Evolutionary conservation across 2,888 invertebrate species (phyloP).

Genomic region (Himalopsyche tibetana): DNA sequence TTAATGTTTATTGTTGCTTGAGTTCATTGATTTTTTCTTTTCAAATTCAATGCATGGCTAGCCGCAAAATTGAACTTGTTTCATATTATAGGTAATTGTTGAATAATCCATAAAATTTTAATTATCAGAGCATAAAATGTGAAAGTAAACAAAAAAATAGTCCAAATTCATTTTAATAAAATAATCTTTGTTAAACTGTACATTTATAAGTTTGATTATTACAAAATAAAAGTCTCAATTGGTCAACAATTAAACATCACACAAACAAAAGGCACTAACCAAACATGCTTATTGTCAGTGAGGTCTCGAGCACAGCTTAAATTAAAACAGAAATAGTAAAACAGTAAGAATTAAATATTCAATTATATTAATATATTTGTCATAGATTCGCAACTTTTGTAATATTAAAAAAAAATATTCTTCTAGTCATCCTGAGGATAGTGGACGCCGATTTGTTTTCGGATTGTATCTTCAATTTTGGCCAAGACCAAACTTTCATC

Average conservation of each 20-base stretch:
- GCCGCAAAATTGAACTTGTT: neutral
- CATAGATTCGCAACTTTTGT: too few species aligned
- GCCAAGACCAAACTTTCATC: constrained; percentile 83
- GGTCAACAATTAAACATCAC: neutral
- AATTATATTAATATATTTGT: neutral
- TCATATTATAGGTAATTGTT: constrained; percentile 10
- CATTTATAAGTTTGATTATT: neutral
- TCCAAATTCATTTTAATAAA: neutral
- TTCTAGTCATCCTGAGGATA: constrained; percentile 75
- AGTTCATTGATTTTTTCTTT: constrained; percentile 26
- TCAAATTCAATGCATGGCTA: constrained; percentile 6
- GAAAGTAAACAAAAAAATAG: constrained; percentile 19
- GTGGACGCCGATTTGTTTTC: constrained; percentile 82
- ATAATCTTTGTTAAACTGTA: neutral
- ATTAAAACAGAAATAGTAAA: neutral
- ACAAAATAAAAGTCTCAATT: neutral
- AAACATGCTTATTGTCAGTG: neutral
- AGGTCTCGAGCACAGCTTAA: neutral
- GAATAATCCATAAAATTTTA: constrained; percentile 9
- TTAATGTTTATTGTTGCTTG: constrained; percentile 30
- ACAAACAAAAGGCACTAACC: neutral
- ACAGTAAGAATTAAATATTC: constrained; percentile 3
- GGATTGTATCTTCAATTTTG: constrained; percentile 82
- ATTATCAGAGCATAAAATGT: constrained; percentile 31
- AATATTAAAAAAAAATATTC: neutral